Conservation (phyloP, 2,797 vertebrate genomes). For the Tinamus major region DNA sequence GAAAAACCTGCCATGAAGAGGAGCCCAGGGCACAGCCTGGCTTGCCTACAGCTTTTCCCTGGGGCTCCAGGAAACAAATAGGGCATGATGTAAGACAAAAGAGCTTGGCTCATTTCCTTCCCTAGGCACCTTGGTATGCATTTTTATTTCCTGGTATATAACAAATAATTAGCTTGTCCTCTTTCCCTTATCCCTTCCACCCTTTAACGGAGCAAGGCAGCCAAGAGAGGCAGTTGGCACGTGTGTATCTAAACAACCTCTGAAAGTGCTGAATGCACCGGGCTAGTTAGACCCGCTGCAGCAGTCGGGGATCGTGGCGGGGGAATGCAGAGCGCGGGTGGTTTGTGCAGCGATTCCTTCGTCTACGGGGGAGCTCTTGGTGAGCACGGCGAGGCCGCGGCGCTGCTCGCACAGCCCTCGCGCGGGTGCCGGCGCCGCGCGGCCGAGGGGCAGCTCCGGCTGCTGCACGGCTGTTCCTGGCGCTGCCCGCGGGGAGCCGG, state of each 20-base stretch:
- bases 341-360: not conserved
- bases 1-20: not conserved
- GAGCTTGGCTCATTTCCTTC: too few species aligned
- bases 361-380: too few species aligned
- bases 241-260: not conserved
- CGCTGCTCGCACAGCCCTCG: too few species aligned
- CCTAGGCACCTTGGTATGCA: not conserved
- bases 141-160: not conserved
- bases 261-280: not conserved
- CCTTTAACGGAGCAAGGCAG: not conserved
- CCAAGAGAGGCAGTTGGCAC: not conserved
- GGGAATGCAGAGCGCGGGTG: not conserved
- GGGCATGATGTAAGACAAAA: too few species aligned
- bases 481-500: too few species aligned
- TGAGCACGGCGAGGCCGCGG: too few species aligned
- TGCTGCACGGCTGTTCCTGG: too few species aligned
- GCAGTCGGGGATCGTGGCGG: not conserved
- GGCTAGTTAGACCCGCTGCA: not conserved
- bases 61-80: not conserved
- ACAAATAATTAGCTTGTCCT: not conserved
- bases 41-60: not conserved
- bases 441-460: too few species aligned
- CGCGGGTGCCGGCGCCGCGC: too few species aligned
- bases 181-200: not conserved
- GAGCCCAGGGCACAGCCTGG: not conserved